Evolutionary conservation across 1,140 invertebrate genomes (phyloP), one percentile per base, ranked within the genome.

Genomic region (Hylaeus anthracinus): DNA sequence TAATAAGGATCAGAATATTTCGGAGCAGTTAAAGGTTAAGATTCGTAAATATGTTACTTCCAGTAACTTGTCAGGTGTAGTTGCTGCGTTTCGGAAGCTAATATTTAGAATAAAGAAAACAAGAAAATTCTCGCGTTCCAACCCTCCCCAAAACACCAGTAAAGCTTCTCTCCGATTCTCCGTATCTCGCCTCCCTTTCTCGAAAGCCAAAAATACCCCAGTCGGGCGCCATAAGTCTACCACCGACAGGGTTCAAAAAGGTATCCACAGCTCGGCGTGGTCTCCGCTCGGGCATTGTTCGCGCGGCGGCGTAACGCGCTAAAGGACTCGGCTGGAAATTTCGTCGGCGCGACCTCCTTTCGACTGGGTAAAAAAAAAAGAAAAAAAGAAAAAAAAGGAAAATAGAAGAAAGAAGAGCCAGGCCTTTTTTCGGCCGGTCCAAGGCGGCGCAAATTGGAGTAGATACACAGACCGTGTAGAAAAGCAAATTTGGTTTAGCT

Each of bases 401-500:
- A 6, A 60, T 14, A n/a, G 2, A 10, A 70, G 26, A 45, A 60
- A 74, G 43, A 56, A 26, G 39, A 78, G 55, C 15, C 80, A 70
- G 84, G 60, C 72, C 60, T 72, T 66, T 85, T 86, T 79, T 71
- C 66, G 81, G 64, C 63, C 45, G 74, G 79, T 83, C 72, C 84
- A 87, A 86, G 85, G 84, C 74, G 86, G 65, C 79, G 82, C 71
- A 87, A 87, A 87, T 87, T 87, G 82, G 78, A 87, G 82, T 84
- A 86, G 82, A 87, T 86, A 83, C 82, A 86, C 86, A 75, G 67
- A 72, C 70, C 53, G 60, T 72, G 82, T 84, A 63, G 81, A 79
- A 86, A 87, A 86, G 82, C 82, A 86, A 87, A 87, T 87, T 87
- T 87, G 85, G 82, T 80, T 83, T 83, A 80, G 77, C 86, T 70